Conservation (phyloP, 2,797 vertebrate species). For the Gastrophryne carolinensis region DNA sequence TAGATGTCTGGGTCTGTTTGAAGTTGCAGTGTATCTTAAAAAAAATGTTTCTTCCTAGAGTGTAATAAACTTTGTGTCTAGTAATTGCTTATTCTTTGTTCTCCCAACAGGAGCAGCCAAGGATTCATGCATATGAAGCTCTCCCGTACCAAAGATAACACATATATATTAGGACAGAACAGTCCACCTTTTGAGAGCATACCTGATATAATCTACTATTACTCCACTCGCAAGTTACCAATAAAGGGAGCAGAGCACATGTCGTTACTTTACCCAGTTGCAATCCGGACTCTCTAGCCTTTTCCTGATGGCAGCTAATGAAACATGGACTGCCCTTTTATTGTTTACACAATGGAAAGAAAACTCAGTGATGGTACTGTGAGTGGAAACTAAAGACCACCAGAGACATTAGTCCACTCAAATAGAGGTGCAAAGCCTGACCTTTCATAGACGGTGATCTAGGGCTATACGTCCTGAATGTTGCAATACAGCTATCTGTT, state of each 20-base stretch:
- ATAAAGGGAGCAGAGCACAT: conserved; percentile 98
- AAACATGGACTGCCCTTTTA: not conserved
- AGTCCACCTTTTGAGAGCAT: conserved; percentile 93
- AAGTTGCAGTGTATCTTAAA: not conserved
- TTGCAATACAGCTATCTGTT: conserved; percentile 44
- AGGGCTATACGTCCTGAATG: conserved; percentile 19
- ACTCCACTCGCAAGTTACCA: conserved; percentile 95
- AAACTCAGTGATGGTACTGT: conserved; percentile 9
- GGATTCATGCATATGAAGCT: conserved; percentile 99
- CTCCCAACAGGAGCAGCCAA: conserved; percentile 88
- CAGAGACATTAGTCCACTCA: not conserved
- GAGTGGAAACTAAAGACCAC: conserved; percentile 1
- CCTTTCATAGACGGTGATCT: not conserved
- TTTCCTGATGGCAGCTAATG: not conserved
- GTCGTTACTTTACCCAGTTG: conserved; percentile 95
- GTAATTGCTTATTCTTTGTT: not conserved
- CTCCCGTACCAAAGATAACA: conserved; percentile 91
- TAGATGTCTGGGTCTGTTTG: not conserved
- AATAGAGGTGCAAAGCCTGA: conserved; percentile 1
- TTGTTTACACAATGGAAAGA: not conserved
- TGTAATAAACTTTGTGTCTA: no score
- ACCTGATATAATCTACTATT: conserved; percentile 95
- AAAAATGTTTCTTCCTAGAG: no score
- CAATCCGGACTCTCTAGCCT: conserved; percentile 89
- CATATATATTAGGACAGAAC: conserved; percentile 95